Percentiles rank a stretch among this genome's conserved stretches.
Conservation (phyloP, 2,113 vertebrate species). For the Cyprinodon brontotheroides region DNA sequence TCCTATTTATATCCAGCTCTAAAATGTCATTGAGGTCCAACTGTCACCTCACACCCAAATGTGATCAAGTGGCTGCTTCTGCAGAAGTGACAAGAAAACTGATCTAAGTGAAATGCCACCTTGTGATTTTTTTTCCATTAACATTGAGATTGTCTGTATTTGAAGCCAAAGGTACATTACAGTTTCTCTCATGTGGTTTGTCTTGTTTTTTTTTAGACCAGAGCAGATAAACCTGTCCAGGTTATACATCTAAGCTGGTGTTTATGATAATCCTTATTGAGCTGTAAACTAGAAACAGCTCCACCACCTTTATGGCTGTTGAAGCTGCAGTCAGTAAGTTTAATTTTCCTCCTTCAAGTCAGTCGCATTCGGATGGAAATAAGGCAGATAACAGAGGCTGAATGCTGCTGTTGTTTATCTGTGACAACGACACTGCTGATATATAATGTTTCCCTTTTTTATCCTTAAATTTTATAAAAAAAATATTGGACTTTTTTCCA, state of each 20-base stretch:
- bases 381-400: not conserved
- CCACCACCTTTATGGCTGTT: not conserved
- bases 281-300: not conserved
- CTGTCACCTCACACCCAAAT: constrained; percentile 9
- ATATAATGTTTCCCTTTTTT: not conserved
- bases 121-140: not conserved
- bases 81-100: constrained; percentile 11
- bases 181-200: not conserved
- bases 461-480: too few species aligned
- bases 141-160: not conserved
- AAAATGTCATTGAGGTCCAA: constrained; percentile 2
- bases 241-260: not conserved
- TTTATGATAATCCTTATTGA: not conserved
- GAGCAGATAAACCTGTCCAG: not conserved
- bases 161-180: not conserved
- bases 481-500: too few species aligned
- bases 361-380: not conserved
- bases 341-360: not conserved
- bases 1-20: not conserved
- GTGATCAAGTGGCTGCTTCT: constrained; percentile 1
- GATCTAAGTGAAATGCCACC: not conserved
- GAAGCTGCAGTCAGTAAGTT: not conserved
- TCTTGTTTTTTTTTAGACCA: not conserved
- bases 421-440: not conserved
- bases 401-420: not conserved